Conservation (phyloP, 1,140 invertebrate genomes). For the Caenorhabditis tropicalis region DNA sequence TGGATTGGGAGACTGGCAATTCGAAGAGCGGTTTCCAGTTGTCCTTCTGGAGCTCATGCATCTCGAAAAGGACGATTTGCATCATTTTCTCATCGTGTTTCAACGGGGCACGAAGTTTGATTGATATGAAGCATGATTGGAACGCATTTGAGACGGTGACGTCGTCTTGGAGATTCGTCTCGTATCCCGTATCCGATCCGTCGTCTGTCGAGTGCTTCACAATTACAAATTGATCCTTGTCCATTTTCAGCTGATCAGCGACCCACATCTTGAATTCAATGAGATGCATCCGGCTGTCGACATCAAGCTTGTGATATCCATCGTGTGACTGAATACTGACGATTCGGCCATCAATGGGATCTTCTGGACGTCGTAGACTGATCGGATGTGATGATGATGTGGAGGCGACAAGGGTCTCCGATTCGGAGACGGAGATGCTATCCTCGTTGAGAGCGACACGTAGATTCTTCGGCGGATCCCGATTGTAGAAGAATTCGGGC, state of each 20-base stretch:
- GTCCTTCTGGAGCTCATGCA: conserved; percentile 52
- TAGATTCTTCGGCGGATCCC: neutral
- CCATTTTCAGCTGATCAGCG: neutral
- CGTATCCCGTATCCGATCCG: conserved; percentile 11
- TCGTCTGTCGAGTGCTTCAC: neutral
- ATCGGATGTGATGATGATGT: conserved; percentile 19
- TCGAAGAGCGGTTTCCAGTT: conserved; percentile 58
- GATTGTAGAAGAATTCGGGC: neutral
- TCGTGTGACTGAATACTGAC: neutral
- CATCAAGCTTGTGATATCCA: neutral
- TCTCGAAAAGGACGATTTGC: conserved; percentile 46
- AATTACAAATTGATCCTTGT: conserved; percentile 25
- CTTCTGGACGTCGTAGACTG: neutral
- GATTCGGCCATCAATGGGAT: neutral
- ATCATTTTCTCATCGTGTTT: conserved; percentile 57
- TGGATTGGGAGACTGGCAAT: conserved; percentile 41
- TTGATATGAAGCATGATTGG: conserved; percentile 35
- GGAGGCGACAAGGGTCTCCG: neutral
- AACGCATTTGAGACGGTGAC: conserved; percentile 21
- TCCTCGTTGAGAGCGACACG: neutral
- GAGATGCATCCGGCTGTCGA: conserved; percentile 29
- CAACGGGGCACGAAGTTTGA: conserved; percentile 56
- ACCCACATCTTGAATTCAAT: conserved; percentile 43
- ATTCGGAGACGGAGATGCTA: neutral
- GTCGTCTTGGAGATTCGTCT: neutral